Evolutionary conservation across 1,140 invertebrate species (phyloP).

Genomic region (Pantala flavescens): DNA sequence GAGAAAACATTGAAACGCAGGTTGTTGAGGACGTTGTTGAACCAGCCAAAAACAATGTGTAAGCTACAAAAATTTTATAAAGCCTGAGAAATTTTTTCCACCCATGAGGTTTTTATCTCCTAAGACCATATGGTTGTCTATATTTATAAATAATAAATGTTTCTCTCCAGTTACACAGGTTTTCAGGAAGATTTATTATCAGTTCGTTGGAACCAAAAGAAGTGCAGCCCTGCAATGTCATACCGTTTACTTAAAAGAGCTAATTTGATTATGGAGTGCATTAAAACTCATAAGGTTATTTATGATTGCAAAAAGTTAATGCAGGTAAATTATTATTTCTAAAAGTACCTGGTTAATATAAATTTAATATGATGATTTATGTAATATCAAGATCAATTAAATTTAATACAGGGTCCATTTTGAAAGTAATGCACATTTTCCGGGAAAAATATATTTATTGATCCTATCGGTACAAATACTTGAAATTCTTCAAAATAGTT

Average conservation of each 20-base stretch:
- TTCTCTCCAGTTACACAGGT: conserved; percentile 17
- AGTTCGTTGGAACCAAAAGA: conserved; percentile 26
- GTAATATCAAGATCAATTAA: too few species aligned
- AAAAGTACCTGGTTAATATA: neutral
- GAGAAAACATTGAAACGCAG: neutral
- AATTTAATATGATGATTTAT: too few species aligned
- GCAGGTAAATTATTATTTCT: conserved; percentile 31
- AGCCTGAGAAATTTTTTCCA: too few species aligned
- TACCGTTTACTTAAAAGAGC: conserved; percentile 43
- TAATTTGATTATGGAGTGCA: conserved; percentile 46
- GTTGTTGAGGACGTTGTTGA: neutral
- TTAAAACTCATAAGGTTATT: conserved; percentile 46
- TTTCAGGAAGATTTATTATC: conserved; percentile 23
- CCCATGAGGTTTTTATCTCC: too few species aligned
- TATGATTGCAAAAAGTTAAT: conserved; percentile 42
- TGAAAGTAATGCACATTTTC: too few species aligned
- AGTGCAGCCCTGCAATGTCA: conserved; percentile 32
- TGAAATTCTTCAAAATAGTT: too few species aligned
- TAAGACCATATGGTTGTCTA: too few species aligned
- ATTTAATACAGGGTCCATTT: too few species aligned
- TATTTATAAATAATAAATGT: neutral
- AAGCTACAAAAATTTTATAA: neutral
- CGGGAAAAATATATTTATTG: too few species aligned
- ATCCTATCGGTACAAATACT: too few species aligned
- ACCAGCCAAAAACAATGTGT: neutral